Percentiles rank a stretch among this genome's conserved stretches.
Evolutionary conservation across 2,888 invertebrate species (phyloP).

Genomic region (Hedya salicella): DNA sequence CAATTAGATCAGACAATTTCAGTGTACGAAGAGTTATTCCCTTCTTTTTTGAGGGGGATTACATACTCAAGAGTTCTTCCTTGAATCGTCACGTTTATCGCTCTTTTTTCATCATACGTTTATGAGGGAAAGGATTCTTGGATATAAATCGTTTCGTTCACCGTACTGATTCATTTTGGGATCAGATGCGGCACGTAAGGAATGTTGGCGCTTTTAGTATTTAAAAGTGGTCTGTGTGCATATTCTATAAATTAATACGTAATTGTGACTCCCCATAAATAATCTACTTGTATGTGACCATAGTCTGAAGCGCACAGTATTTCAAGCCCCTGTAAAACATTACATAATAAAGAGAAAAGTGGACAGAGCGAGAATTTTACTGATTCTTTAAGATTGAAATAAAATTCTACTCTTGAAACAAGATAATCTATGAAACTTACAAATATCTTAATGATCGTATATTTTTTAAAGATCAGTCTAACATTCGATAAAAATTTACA

Average conservation of each 20-base stretch:
- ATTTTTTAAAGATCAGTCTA: slow-evolving; percentile 83
- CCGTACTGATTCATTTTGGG: too few species aligned
- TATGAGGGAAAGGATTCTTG: too few species aligned
- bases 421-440: slow-evolving; percentile 74
- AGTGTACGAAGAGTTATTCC: too few species aligned
- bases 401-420: slow-evolving; percentile 62
- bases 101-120: too few species aligned
- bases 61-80: too few species aligned
- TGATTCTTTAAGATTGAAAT: slow-evolving; percentile 58
- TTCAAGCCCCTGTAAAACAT: slow-evolving; percentile 72
- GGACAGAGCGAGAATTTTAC: slow-evolving; percentile 73
- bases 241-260: neutral
- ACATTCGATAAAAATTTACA: slow-evolving; percentile 83
- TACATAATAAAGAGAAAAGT: slow-evolving; percentile 60
- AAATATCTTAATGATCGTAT: slow-evolving; percentile 72
- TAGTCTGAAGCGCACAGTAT: slow-evolving; percentile 30
- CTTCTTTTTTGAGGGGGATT: too few species aligned
- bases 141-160: too few species aligned
- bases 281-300: slow-evolving; percentile 6
- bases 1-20: too few species aligned
- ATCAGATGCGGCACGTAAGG: too few species aligned
- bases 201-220: too few species aligned
- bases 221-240: neutral
- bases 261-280: neutral
- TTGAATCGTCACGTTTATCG: too few species aligned